Base-by-base conservation (phyloP, 2,797 vertebrate species). In the Neostethus bicornis region DNA sequence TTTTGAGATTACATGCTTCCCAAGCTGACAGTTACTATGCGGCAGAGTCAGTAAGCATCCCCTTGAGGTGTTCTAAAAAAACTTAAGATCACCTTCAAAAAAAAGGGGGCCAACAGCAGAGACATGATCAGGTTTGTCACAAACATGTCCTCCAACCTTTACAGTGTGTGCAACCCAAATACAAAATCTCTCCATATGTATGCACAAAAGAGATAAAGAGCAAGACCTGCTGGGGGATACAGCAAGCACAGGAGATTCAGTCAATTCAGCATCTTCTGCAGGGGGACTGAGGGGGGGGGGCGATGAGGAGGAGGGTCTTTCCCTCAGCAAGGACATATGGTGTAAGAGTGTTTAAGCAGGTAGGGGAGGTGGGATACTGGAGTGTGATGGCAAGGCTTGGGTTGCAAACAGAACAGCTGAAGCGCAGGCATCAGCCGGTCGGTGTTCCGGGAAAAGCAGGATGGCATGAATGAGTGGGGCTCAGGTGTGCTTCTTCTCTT, bases 401-500 rank as follows among this genome's bases (percentile, higher is more conserved):
- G 52, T 65, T 41, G 7, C 49, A 64, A 79, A 51, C 53, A 55
- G 57, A 75, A 67, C 68, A 74, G 64, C 75, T 70, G 75, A 87
- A 73, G 53, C 21, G 1, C 62, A 66, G 69, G 80, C 66, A 77
- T 84, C 75, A 83, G 82, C 70, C 56, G 48, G 39, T 45, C 32
- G 4, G 32, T 8, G 4, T 38, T 53, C 26, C 0, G 5, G 64
- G 51, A 68, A 20, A 52, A 71, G 61, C 68, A 75, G 51, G 60
- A 85, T 78, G 73, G 66, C 57, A 83, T 72, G 67, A 77, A 68
- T 61, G 69, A 58, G 43, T 26, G 3, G 67, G 77, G 59, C 81
- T 81, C 90, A 92, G 89, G 88, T 92, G 90, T 85, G 76, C 82
- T 73, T 85, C 69, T 70, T 72, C 75, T 85, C 72, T 73, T 76